These are phyloP conservation scores for Gila robusta DNA, from an alignment of 2,797 vertebrate species.

Conservation along the genomic window DNA sequence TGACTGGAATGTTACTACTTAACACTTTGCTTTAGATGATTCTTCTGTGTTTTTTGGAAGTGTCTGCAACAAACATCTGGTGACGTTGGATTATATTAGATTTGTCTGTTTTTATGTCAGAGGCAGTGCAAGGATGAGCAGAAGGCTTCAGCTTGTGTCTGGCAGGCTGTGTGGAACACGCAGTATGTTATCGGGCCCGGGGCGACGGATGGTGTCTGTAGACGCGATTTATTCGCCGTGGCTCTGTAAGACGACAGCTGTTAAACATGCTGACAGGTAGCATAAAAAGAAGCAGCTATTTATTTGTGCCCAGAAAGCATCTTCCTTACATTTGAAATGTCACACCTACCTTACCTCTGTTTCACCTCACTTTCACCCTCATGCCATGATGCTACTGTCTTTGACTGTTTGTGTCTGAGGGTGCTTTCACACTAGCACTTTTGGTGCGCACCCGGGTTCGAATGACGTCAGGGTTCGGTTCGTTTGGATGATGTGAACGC, in stretches of 20 bases:
- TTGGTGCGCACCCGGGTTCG: too few species aligned
- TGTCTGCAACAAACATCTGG: conserved; percentile 14
- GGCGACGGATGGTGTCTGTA: conserved; percentile 38
- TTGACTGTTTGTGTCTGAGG: not conserved
- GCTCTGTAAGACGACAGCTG: conserved; percentile 51
- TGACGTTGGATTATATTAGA: conserved; percentile 43
- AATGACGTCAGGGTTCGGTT: too few species aligned
- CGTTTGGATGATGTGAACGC: too few species aligned
- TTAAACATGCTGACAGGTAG: conserved; percentile 53
- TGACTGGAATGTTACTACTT: not conserved
- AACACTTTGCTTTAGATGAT: not conserved
- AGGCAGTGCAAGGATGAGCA: conserved; percentile 35
- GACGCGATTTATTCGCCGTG: conserved; percentile 44
- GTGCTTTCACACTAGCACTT: too few species aligned
- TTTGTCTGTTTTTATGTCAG: conserved; percentile 32
- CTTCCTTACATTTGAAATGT: conserved; percentile 25
- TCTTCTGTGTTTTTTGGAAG: not conserved
- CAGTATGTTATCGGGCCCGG: conserved; percentile 50
- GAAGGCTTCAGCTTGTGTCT: conserved; percentile 42
- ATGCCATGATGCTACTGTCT: not conserved
- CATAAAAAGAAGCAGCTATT: conserved; percentile 54
- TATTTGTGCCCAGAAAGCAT: conserved; percentile 47
- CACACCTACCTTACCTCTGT: conserved; percentile 18
- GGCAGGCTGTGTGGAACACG: conserved; percentile 31
- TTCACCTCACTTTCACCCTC: conserved; percentile 23